phyloP scores from a whole-genome alignment of 2,113 vertebrate species.

The Spea multiplicata region DNA sequence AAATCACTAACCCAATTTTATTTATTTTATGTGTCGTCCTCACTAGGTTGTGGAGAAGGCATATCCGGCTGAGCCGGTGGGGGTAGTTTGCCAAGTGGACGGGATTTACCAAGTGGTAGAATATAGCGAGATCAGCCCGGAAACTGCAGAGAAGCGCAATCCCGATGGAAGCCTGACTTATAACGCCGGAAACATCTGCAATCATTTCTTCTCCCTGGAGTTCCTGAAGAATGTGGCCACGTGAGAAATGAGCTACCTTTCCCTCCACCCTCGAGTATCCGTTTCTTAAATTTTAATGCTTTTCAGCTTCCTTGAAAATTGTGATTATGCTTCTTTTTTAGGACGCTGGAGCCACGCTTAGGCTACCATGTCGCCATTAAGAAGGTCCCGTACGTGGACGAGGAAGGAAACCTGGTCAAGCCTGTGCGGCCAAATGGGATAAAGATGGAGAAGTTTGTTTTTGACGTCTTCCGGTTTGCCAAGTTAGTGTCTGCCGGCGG shows the following conservation, averaged over 20 bases:
- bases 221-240: slow-evolving; percentile 76
- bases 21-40: neutral
- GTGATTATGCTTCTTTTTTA: slow-evolving; percentile 30
- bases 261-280: too few relatives aligned
- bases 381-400: slow-evolving; percentile 85
- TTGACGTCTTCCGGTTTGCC: slow-evolving; percentile 91
- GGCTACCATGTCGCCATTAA: slow-evolving; percentile 85
- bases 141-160: slow-evolving; percentile 61
- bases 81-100: slow-evolving; percentile 83
- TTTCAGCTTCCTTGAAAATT: too few relatives aligned
- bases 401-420: slow-evolving; percentile 78
- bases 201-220: slow-evolving; percentile 85
- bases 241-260: slow-evolving; percentile 63
- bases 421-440: slow-evolving; percentile 85
- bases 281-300: too few relatives aligned
- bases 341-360: slow-evolving; percentile 73
- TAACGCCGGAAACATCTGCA: slow-evolving; percentile 88
- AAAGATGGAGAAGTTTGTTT: slow-evolving; percentile 99
- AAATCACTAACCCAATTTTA: too few relatives aligned
- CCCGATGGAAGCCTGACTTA: slow-evolving; percentile 72
- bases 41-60: slow-evolving; percentile 88
- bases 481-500: slow-evolving; percentile 66
- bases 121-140: slow-evolving; percentile 83
- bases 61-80: slow-evolving; percentile 80
- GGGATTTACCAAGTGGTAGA: slow-evolving; percentile 86